A percentile compares a stretch with the other conserved stretches of the same genome.
Conservation (phyloP, 2,888 invertebrate genomes). For the Pseudococcus viburni region DNA sequence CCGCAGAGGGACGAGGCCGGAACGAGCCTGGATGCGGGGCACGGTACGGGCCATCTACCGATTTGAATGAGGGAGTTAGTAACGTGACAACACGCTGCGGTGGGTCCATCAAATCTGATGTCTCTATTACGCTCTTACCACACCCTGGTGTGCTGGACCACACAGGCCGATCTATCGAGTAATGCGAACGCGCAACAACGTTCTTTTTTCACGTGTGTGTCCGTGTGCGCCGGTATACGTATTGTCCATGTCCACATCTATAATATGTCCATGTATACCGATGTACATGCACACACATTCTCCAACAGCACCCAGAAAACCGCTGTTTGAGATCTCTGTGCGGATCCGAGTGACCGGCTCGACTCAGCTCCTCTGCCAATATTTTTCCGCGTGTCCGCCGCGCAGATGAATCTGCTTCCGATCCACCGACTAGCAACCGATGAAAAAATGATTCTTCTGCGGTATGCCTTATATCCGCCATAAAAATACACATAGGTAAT, state of each 20-base stretch:
- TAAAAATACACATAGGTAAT: background rate
- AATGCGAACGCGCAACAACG: constrained; percentile 56
- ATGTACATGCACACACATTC: background rate
- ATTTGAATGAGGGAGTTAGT: constrained; percentile 68
- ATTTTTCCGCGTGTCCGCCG: constrained; percentile 19
- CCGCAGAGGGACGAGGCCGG: constrained; percentile 17
- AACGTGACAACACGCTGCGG: constrained; percentile 68
- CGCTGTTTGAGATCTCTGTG: background rate
- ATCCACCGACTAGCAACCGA: background rate
- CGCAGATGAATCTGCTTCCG: background rate
- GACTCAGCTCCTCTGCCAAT: constrained; percentile 23
- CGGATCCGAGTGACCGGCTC: constrained; percentile 53
- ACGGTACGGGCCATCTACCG: constrained; percentile 62
- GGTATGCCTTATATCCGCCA: background rate
- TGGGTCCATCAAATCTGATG: constrained; percentile 68
- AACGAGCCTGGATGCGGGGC: constrained; percentile 17
- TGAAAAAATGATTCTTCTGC: background rate
- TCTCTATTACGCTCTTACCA: constrained; percentile 68
- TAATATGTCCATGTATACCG: background rate
- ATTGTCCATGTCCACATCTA: constrained; percentile 8
- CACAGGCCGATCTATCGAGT: constrained; percentile 65
- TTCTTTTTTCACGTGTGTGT: constrained; percentile 37
- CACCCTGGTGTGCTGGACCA: constrained; percentile 66
- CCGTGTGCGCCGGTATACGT: constrained; percentile 27
- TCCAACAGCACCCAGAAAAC: background rate